Base-by-base conservation (phyloP, 2,113 vertebrate species). In the Arvicanthis niloticus region DNA sequence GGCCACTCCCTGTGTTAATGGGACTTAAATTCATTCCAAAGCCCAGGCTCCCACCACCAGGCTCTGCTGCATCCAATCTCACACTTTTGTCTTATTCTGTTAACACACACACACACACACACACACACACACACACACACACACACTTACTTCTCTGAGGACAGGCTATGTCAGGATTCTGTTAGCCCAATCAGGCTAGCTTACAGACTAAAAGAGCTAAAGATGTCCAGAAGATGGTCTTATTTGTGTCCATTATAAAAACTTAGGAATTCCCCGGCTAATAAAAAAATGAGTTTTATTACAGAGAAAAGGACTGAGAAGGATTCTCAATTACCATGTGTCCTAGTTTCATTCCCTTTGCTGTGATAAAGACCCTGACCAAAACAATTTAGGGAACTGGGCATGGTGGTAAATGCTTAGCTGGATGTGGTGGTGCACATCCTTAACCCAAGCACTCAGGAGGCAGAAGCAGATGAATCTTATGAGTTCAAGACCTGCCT, bases 251-350 rank as follows among this genome's bases (percentile, higher is more conserved):
- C 40, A 86, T 42, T 42, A 90, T 60, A 94, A 93, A 72, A 29
- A 65, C 26, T 1, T 67, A 67, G 10, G 12, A 56, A 56, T 56
- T 80, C 5, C 5, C 92, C 58, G 76, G 40, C 16, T 76, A 89
- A 68, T 26, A 82, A 75, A 89, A 89, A 91, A 48, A 56, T 75
- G 77, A 95, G 19, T 75, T 85, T 67, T 82, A 5, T 51, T 96
- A 51, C 56, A 24, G 16, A 85, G 15, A 29, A 75, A 21, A 80
- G 19, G 19, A 58, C 17, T 73, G 37, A 95, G n/a, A 24, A 84
- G 7, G 15, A 88, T 11, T 96, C n/a, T 92, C 70, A 95, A 91
- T 29, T 37, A 77, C 31, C 34, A 53, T 2, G 5, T 22, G n/a
- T 42, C 26, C 58, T 45, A 65, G 7, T 65, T 65, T 85, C n/a